Percentiles rank a stretch among this genome's conserved stretches.
Conservation (phyloP, 1,140 invertebrate genomes). For the Bombus ignitus region DNA sequence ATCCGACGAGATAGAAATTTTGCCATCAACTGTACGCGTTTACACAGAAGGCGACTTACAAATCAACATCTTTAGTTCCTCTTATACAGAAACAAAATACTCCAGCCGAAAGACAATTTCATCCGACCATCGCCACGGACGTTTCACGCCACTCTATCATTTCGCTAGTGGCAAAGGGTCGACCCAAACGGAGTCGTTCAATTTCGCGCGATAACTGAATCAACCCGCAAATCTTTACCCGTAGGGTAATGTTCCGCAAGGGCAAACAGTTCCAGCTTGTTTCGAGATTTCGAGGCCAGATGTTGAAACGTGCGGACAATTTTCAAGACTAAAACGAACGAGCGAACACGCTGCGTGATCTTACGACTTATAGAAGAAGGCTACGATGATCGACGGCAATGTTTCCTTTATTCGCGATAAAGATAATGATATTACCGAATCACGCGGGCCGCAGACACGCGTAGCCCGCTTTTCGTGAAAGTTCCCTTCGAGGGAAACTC, state of each 20-base stretch:
- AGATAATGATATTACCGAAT: slow-evolving; percentile 58
- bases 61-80: neutral
- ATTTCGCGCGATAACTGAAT: slow-evolving; percentile 41
- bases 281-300: neutral
- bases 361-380: no score
- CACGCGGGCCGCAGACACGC: neutral
- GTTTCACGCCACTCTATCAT: neutral
- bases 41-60: neutral
- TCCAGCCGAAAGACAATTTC: neutral
- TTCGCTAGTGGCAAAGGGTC: neutral
- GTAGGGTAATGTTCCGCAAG: neutral
- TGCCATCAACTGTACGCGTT: neutral
- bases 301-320: neutral
- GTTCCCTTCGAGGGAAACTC: slow-evolving; percentile 49
- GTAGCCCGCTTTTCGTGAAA: neutral
- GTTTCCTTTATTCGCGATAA: slow-evolving; percentile 45
- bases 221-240: slow-evolving; percentile 21
- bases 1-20: neutral
- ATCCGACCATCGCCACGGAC: neutral
- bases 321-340: neutral
- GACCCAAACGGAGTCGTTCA: slow-evolving; percentile 27
- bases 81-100: neutral
- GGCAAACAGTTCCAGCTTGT: neutral
- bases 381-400: slow-evolving; percentile 42
- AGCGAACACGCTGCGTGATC: neutral